Conservation (phyloP, 1,140 invertebrate genomes). For the Bursaphelenchus mucronatus region DNA sequence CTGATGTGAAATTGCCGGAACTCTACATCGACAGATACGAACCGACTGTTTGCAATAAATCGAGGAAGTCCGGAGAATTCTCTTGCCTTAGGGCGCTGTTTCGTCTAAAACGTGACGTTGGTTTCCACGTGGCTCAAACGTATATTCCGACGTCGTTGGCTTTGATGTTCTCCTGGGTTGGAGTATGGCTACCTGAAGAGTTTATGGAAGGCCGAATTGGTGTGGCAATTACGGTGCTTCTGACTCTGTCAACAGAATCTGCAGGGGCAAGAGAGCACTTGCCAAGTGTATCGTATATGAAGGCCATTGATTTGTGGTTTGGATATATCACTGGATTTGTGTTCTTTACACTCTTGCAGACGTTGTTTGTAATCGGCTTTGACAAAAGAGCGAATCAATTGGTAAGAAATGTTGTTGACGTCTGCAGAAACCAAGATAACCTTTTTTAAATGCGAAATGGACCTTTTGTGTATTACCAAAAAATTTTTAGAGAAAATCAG, state of each 20-base stretch:
- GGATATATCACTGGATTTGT: conserved; percentile 60
- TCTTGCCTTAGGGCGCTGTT: conserved; percentile 71
- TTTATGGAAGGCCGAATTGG: conserved; percentile 61
- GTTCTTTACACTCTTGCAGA: conserved; percentile 59
- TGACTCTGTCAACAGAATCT: conserved; percentile 59
- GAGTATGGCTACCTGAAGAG: conserved; percentile 59
- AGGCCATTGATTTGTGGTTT: conserved; percentile 61
- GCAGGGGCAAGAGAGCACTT: conserved; percentile 59
- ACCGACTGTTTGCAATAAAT: conserved; percentile 51
- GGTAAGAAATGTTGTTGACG: conserved; percentile 35
- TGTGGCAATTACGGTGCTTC: conserved; percentile 57
- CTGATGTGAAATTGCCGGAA: conserved; percentile 59
- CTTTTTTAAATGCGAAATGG: too few species aligned
- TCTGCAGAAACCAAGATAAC: too few species aligned
- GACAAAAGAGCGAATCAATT: conserved; percentile 59
- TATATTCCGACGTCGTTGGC: conserved; percentile 79
- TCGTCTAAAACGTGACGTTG: conserved; percentile 78
- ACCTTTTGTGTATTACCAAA: not conserved
- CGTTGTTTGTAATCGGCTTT: conserved; percentile 59
- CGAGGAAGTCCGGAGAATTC: conserved; percentile 65
- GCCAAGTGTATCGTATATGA: conserved; percentile 60
- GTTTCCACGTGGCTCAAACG: conserved; percentile 79
- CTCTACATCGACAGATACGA: conserved; percentile 53
- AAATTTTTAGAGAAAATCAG: conserved; percentile 54
- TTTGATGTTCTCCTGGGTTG: conserved; percentile 62